Conservation (phyloP, 2,113 vertebrate species). For the Tyto alba region DNA sequence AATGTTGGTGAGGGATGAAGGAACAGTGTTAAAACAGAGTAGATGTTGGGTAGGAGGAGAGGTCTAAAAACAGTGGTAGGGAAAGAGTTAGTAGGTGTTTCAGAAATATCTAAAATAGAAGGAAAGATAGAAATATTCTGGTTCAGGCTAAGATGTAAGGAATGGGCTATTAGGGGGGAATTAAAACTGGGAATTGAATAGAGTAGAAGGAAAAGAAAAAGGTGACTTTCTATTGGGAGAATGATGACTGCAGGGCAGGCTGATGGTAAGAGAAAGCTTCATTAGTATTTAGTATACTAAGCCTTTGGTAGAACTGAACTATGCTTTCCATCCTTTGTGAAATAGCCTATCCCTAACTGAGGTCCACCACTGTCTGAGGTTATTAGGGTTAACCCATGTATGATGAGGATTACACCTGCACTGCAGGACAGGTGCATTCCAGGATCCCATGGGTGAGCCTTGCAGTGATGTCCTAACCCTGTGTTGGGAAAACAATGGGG, state of each 20-base stretch:
- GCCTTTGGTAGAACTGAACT: background rate
- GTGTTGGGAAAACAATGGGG: background rate
- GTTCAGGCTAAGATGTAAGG: background rate
- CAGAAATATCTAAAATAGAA: constrained; percentile 8
- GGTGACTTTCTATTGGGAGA: background rate
- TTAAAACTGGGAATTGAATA: background rate
- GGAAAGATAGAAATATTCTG: background rate
- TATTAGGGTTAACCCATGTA: background rate
- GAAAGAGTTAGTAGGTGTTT: constrained; percentile 33
- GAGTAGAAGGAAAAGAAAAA: background rate
- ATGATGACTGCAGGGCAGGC: background rate
- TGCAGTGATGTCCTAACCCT: background rate
- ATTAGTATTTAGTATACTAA: background rate
- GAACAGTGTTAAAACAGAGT: constrained; percentile 18
- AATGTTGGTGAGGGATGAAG: background rate
- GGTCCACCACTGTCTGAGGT: rapidly evolving
- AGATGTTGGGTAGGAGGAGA: constrained; percentile 25
- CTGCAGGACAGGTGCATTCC: background rate
- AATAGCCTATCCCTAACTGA: background rate
- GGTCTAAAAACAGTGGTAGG: constrained; percentile 17
- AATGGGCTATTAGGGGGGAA: background rate
- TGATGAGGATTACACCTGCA: background rate
- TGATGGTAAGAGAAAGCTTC: background rate
- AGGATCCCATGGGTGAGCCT: background rate
- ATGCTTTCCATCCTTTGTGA: background rate